A percentile compares a stretch with the other conserved stretches of the same genome.
Conservation (phyloP, 2,113 vertebrate genomes). For the Capricornis sumatraensis region DNA sequence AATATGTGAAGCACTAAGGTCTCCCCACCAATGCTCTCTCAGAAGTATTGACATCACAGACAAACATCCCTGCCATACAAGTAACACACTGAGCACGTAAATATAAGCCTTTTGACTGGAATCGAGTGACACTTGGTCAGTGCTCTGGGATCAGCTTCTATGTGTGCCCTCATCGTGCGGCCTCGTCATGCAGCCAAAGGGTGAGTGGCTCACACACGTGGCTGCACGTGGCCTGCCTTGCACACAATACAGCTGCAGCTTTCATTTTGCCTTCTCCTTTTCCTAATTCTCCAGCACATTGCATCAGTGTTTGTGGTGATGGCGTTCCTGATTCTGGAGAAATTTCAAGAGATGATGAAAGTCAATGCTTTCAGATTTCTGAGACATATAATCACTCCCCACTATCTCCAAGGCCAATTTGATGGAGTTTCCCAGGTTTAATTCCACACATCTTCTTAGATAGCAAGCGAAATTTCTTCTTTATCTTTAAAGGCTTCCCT, state of each 20-base stretch:
- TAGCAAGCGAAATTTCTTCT: neutral
- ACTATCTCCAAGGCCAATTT: neutral
- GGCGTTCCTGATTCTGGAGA: neutral
- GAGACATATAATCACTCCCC: neutral
- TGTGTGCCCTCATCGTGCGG: fast-evolving
- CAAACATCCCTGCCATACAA: neutral
- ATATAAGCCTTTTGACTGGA: neutral
- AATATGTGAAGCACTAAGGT: neutral
- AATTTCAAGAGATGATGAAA: conserved; percentile 14
- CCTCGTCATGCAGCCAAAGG: neutral
- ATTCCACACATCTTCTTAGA: neutral
- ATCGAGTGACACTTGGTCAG: too few species aligned
- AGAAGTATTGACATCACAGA: neutral
- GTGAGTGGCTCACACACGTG: neutral
- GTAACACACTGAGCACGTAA: neutral
- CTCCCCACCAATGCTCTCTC: neutral
- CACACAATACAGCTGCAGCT: neutral
- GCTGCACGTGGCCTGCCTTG: neutral
- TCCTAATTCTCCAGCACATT: neutral
- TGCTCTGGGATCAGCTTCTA: too few species aligned
- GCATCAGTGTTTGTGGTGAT: neutral
- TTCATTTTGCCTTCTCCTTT: conserved; percentile 16
- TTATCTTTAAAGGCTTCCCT: neutral
- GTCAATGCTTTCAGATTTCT: neutral
- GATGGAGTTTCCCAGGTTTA: neutral